These are phyloP conservation scores for Brachyptera risi DNA, from an alignment of 2,888 invertebrate species.

Conservation along the genomic window DNA sequence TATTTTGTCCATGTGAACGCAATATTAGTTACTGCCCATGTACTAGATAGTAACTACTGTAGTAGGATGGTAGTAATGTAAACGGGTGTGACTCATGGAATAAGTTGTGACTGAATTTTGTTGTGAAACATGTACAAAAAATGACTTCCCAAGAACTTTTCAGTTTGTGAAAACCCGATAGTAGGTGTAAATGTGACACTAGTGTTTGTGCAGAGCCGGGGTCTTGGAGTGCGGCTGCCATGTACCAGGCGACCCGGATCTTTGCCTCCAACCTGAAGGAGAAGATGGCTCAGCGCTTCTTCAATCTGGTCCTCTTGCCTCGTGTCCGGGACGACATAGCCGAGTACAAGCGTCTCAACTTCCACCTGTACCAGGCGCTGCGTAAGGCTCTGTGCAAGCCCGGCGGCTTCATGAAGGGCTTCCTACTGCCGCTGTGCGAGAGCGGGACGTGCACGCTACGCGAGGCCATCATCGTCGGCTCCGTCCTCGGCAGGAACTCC, in stretches of 20 bases:
- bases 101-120: too few species aligned
- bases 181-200: too few species aligned
- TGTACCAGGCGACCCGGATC: constrained; percentile 93
- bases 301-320: constrained; percentile 88
- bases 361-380: constrained; percentile 81
- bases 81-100: too few species aligned
- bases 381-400: constrained; percentile 94
- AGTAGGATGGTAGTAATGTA: too few species aligned
- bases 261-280: constrained; percentile 97
- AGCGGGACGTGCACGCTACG: constrained; percentile 90
- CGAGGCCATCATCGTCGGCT: constrained; percentile 93
- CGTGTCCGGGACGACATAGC: constrained; percentile 90
- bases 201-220: constrained; percentile 64
- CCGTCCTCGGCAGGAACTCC: constrained; percentile 84
- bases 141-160: too few species aligned
- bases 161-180: too few species aligned
- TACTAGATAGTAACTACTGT: too few species aligned
- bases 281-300: constrained; percentile 94
- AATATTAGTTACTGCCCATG: too few species aligned
- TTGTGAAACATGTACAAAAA: too few species aligned
- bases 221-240: constrained; percentile 96
- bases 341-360: constrained; percentile 92
- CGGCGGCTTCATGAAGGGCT: constrained; percentile 95
- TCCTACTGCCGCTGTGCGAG: constrained; percentile 61
- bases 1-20: too few species aligned